phyloP scores from a whole-genome alignment of 2,888 invertebrate genomes.

The Limnephilus lunatus region DNA sequence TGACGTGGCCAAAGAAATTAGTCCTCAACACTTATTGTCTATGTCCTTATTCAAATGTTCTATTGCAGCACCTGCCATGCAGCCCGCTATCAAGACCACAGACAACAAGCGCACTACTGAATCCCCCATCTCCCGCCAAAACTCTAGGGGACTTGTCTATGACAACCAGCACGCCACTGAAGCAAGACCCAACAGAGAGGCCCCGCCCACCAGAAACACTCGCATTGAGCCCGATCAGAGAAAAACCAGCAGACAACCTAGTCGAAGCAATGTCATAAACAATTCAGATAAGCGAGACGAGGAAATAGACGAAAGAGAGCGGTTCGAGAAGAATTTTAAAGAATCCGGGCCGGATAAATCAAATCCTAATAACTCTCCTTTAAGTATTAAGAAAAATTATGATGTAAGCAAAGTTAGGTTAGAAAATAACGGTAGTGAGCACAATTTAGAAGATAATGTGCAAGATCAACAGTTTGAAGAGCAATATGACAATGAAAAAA shows the following conservation, averaged over 20 bases:
- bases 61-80: slow-evolving; percentile 70
- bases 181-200: slow-evolving; percentile 4
- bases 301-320: slow-evolving; percentile 43
- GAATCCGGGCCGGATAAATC: slow-evolving; percentile 49
- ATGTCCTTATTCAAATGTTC: background rate
- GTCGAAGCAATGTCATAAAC: slow-evolving; percentile 35
- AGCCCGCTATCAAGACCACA: slow-evolving; percentile 25
- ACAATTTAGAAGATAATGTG: slow-evolving; percentile 54
- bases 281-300: background rate
- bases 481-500: slow-evolving; percentile 58
- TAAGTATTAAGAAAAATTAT: slow-evolving; percentile 9
- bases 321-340: slow-evolving; percentile 60
- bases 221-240: slow-evolving; percentile 48
- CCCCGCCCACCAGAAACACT: slow-evolving; percentile 4
- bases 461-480: slow-evolving; percentile 33
- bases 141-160: slow-evolving; percentile 33
- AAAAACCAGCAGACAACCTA: slow-evolving; percentile 48
- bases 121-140: slow-evolving; percentile 42
- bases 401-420: slow-evolving; percentile 20
- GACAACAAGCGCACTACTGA: slow-evolving; percentile 36
- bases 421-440: slow-evolving; percentile 48
- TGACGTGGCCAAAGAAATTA: background rate
- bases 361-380: slow-evolving; percentile 50
- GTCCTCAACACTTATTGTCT: background rate
- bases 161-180: slow-evolving; percentile 41